phyloP scores from a whole-genome alignment of 37 sponge, comb jelly and placozoan genomes.

The Ephydatia muelleri region DNA sequence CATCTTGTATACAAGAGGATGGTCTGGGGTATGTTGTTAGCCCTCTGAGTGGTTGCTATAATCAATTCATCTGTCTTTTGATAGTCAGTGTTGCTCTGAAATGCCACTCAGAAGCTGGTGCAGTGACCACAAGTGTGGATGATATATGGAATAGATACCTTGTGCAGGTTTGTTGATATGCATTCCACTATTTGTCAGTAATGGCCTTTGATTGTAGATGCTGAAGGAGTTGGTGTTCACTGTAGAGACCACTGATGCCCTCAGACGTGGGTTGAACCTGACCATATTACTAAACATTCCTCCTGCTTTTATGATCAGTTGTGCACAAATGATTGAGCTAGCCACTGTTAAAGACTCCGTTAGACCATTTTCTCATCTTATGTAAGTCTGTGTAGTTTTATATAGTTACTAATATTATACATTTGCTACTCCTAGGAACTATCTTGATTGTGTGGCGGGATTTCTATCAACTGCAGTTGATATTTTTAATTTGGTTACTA shows the following conservation, averaged over 20 bases:
- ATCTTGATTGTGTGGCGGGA: not conserved
- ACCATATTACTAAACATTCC: not conserved
- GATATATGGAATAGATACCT: not conserved
- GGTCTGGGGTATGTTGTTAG: constrained; percentile 55
- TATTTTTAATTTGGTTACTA: not conserved
- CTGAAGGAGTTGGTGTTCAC: not conserved
- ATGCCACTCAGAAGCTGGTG: not conserved
- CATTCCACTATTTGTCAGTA: not conserved
- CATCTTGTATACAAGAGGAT: constrained; percentile 47
- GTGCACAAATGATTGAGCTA: not conserved
- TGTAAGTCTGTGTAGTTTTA: not conserved
- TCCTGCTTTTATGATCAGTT: not conserved
- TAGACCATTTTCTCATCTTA: not conserved
- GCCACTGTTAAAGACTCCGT: not conserved
- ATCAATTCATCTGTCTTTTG: not conserved
- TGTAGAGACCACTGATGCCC: not conserved
- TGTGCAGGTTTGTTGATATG: not conserved
- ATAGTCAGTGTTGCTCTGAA: not conserved
- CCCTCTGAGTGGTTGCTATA: not conserved
- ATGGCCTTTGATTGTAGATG: not conserved
- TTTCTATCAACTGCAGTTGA: not conserved
- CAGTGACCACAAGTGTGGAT: not conserved
- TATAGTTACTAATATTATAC: not conserved
- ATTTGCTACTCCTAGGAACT: not conserved
- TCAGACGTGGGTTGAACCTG: not conserved